Evolutionary conservation across 2,888 invertebrate species (phyloP).

Genomic region (Agrotis ipsilon): DNA sequence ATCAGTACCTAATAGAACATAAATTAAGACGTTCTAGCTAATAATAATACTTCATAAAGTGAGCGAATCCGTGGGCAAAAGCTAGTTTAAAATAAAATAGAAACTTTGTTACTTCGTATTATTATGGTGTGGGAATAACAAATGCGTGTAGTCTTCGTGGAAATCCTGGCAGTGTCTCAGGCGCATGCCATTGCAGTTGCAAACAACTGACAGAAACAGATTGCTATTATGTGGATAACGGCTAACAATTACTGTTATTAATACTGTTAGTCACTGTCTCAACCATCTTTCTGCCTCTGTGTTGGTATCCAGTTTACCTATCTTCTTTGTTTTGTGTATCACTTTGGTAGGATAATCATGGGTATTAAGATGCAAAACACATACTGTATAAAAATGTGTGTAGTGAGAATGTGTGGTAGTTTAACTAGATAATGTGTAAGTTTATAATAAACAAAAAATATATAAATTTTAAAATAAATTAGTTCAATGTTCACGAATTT

Average conservation of each 20-base stretch:
- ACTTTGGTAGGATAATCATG: neutral
- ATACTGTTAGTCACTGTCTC: neutral
- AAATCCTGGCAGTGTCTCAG: neutral
- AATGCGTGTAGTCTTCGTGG: neutral
- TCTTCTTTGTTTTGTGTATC: neutral
- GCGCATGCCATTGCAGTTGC: neutral
- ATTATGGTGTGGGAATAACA: slow-evolving; percentile 16
- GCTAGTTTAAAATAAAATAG: too few relatives aligned
- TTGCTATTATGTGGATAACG: neutral
- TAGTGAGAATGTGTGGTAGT: too few relatives aligned
- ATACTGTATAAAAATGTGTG: too few relatives aligned
- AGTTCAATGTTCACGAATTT: neutral
- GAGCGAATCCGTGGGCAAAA: too few relatives aligned
- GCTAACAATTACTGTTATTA: neutral
- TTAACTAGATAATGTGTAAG: neutral
- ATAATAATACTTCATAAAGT: too few relatives aligned
- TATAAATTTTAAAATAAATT: neutral
- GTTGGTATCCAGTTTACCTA: too few relatives aligned
- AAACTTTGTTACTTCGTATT: slow-evolving; percentile 11
- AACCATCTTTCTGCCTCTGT: neutral
- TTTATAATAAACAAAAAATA: neutral
- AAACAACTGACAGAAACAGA: slow-evolving; percentile 6
- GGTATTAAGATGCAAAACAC: too few relatives aligned
- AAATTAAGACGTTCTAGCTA: too few relatives aligned
- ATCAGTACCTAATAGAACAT: too few relatives aligned